Percentiles rank a stretch among this genome's conserved stretches.
Evolutionary conservation across 1,140 invertebrate species (phyloP).

Genomic region (Drosophila varians): DNA sequence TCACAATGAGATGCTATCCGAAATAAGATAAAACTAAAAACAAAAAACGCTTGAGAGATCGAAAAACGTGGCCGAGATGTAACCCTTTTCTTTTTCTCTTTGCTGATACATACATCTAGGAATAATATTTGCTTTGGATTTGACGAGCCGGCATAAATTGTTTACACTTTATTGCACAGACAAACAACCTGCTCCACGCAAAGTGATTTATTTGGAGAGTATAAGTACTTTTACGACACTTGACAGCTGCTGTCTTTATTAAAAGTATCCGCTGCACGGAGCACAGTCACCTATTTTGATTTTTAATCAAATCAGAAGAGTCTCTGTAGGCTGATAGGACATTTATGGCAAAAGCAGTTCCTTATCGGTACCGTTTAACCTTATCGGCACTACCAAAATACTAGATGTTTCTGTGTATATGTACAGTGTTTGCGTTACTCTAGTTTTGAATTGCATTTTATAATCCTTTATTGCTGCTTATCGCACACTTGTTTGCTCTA

Average conservation of each 20-base stretch:
- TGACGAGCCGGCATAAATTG: conserved; percentile 25
- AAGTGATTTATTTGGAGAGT: conserved; percentile 18
- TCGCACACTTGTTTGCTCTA: conserved; percentile 40
- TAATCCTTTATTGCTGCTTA: conserved; percentile 41
- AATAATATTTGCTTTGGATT: conserved; percentile 13
- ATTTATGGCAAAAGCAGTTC: background rate
- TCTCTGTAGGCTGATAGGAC: background rate
- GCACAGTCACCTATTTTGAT: no score
- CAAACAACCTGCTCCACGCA: conserved; percentile 8
- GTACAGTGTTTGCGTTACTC: conserved; percentile 23
- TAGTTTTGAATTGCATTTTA: conserved; percentile 62
- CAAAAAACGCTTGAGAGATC: background rate
- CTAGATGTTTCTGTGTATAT: conserved; percentile 3
- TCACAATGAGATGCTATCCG: conserved; percentile 33
- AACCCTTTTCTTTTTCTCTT: background rate
- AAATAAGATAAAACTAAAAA: background rate
- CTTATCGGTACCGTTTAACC: conserved; percentile 3
- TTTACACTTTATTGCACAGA: conserved; percentile 13
- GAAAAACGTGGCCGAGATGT: background rate
- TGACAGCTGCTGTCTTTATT: conserved; percentile 16
- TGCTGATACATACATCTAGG: background rate
- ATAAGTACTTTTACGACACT: conserved; percentile 28
- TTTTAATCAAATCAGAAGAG: background rate
- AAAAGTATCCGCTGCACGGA: background rate
- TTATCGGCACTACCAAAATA: conserved; percentile 24